Base-by-base conservation (phyloP, 2,888 invertebrate genomes). In the Drosophila tanythrix region DNA sequence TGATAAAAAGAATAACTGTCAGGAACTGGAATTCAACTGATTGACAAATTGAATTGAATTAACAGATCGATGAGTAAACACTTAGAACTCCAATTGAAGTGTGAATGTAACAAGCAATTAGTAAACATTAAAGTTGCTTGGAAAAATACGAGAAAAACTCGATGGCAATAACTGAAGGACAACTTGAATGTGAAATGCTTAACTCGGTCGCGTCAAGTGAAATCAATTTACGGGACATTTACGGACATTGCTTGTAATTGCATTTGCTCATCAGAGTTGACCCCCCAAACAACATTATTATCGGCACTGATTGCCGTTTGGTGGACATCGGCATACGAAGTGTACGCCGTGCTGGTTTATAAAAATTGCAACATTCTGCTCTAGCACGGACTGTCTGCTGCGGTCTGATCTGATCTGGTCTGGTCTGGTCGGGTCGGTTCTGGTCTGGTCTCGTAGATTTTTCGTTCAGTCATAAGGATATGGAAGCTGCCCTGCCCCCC, bases 291-390 rank as follows among this genome's bases (percentile, higher is more conserved):
- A 81, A 69, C 59, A 72, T 86, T 78, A 79, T 72, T 74, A 70
- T 51, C 57, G 73, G 70, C 59, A 68, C 72, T 86, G 87, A 86
- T 84, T 84, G 89, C 81, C 81, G 53, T 25, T 46, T 46, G 69
- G 55, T 75, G 48, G 59, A 46, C 52, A 70, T 57, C 57, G 27
- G 60, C 64, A 57, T 63, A 76, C 72, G 59, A 76, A 63, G 72
- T 52, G 80, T 80, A 50, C 63, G 76, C 50, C 65, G 57, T 63
- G 72, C 72, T 65, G 76, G 70, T 55, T 55, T 68, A 81, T 87
- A 79, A 87, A 84, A 84, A 70, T 84, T 79, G 72, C 69, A 77
- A 59, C 58, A 7, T 62, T 67, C 59, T 73, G 68, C 55, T 56
- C 56, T 43, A 77, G 71, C 64, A 58, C 7, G 21, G 73, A 35